Evolutionary conservation across 2,888 invertebrate species (phyloP).

Genomic region (Epirrhoe alternata): DNA sequence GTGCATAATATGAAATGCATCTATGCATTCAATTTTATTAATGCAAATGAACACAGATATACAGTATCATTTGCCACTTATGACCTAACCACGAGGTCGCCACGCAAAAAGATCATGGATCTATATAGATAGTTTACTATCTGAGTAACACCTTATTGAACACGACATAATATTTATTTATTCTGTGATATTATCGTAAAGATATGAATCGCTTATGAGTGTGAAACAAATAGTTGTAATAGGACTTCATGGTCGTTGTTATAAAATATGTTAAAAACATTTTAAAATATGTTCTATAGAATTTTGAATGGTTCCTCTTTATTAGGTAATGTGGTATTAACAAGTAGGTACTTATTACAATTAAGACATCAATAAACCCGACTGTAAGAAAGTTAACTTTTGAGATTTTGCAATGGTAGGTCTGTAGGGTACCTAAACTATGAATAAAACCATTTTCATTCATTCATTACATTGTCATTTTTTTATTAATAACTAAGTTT

Average conservation of each 20-base stretch:
- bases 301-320: too few relatives aligned
- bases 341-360: too few relatives aligned
- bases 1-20: neutral
- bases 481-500: too few relatives aligned
- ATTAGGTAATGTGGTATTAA: too few relatives aligned
- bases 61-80: neutral
- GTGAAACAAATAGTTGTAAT: neutral
- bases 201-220: neutral
- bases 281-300: too few relatives aligned
- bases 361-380: too few relatives aligned
- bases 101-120: constrained; percentile 26
- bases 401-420: too few relatives aligned
- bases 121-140: constrained; percentile 4
- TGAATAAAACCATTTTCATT: too few relatives aligned
- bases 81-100: constrained; percentile 17
- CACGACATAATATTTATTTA: constrained; percentile 3
- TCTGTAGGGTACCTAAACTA: too few relatives aligned
- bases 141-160: constrained; percentile 15
- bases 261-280: neutral
- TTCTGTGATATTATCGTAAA: neutral
- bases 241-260: neutral
- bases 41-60: neutral
- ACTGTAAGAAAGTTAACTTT: too few relatives aligned
- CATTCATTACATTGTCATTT: too few relatives aligned
- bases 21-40: neutral